Base-by-base conservation (phyloP, 2,888 invertebrate genomes). In the Acrocyrtus sp. region DNA sequence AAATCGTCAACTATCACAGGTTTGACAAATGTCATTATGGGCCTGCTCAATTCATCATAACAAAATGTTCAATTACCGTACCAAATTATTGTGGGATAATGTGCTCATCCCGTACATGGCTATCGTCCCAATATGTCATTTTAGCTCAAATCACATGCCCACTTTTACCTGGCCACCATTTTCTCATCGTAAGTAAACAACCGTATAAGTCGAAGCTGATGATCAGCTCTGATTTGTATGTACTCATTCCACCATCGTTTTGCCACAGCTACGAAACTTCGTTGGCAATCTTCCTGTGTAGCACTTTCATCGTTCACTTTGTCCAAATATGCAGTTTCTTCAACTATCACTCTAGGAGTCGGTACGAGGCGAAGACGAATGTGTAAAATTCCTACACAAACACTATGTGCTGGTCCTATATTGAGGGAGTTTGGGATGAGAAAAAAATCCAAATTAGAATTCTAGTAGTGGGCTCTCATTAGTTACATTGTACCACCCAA, bases 111-210 rank as follows among this genome's bases (percentile, higher is more conserved):
- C 58, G 15, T 24, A 63, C 17, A 41, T 22, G 50, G 50, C 22
- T 22, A 22, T 22, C 24, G 17, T 6, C 34, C 6, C 5, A 19
- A 19, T 27, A 15, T 4, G 17, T 29, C 15, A 24, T 1, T 3
- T 50, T 47, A 26, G 4, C n/a, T 26, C 17, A 24, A 53, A 34
- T 34, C 27, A 58, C 41, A 22, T 12, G n/a, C n/a, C 8, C 17
- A n/a, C 19, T 58, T 8, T 53, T 65, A 74, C 78, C 68, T 53
- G 12, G 75, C 70, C 15, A 62, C 43, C 60, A 74, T 74, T 39
- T 73, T 73, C 43, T 78, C 78, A 68, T 78, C 78, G 58, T 74
- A 78, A 17, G 75, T 73, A 73, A 76, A 75, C 12, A 78, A 26
- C 53, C 75, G 75, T 41, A 78, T 73, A 70, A 73, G 58, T 19